phyloP scores from a whole-genome alignment of 2,113 vertebrate genomes.

The Lamprologus sp. region DNA sequence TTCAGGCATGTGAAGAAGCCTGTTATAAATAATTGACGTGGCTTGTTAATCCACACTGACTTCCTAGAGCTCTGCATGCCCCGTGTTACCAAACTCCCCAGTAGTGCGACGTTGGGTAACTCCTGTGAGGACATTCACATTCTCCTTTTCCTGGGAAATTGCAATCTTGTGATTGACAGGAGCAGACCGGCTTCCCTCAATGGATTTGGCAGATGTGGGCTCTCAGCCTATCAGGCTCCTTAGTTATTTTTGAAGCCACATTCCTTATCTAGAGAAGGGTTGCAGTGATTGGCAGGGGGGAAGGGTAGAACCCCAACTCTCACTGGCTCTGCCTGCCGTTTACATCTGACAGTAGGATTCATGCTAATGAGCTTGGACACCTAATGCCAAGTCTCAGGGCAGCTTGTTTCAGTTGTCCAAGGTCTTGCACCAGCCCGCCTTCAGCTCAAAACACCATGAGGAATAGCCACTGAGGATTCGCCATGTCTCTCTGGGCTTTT shows the following conservation, averaged over 20 bases:
- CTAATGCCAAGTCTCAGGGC: conserved; percentile 47
- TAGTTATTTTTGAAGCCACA: conserved; percentile 87
- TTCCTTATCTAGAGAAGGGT: conserved; percentile 82
- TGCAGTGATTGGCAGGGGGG: conserved; percentile 73
- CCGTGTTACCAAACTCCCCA: neutral
- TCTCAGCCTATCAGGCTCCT: conserved; percentile 74
- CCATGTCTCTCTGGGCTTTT: conserved; percentile 35
- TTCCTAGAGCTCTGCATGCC: neutral
- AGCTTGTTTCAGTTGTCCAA: conserved; percentile 37
- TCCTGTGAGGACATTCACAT: conserved; percentile 35
- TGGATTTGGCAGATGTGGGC: conserved; percentile 57
- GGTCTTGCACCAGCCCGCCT: conserved; percentile 54
- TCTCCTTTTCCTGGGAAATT: conserved; percentile 74
- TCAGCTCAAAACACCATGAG: conserved; percentile 72
- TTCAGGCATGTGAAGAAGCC: conserved; percentile 26
- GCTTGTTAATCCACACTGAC: neutral
- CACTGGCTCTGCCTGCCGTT: conserved; percentile 73
- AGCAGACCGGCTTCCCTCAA: conserved; percentile 60
- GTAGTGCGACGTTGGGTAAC: conserved; percentile 26
- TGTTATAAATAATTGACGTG: conserved; percentile 14
- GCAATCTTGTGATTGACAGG: conserved; percentile 75
- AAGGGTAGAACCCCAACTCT: conserved; percentile 59
- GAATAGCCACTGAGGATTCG: conserved; percentile 62
- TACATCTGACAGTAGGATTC: conserved; percentile 69
- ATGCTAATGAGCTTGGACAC: conserved; percentile 74